A percentile compares a stretch with the other conserved stretches of the same genome.
Evolutionary conservation across 2,888 invertebrate species (phyloP).

Genomic region (Cyclophora albipunctata): DNA sequence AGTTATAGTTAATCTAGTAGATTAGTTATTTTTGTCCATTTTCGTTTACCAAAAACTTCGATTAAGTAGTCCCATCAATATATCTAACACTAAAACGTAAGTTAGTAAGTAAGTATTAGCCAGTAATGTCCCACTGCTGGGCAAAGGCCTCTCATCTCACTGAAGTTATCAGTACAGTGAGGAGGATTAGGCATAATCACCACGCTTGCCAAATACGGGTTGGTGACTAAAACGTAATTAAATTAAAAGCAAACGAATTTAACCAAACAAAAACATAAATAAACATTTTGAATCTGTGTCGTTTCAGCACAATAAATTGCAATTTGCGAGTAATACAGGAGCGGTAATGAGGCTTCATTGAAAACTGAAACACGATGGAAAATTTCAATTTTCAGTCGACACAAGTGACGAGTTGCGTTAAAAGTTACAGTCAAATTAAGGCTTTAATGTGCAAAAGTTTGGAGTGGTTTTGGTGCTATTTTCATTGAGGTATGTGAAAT

Average conservation of each 20-base stretch:
- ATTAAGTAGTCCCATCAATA: not conserved
- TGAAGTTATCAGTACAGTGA: no score
- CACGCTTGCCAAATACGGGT: no score
- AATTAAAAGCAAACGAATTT: not conserved
- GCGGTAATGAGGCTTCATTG: slow-evolving; percentile 11
- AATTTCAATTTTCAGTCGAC: slow-evolving; percentile 5
- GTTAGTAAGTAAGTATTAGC: not conserved
- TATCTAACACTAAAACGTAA: not conserved
- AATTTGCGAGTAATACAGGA: slow-evolving; percentile 8
- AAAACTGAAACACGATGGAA: slow-evolving; percentile 5
- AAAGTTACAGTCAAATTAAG: no score
- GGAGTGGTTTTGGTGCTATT: no score
- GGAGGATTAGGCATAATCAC: no score
- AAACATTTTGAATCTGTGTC: slow-evolving; percentile 22
- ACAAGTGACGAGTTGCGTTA: slow-evolving; percentile 3
- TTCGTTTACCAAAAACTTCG: not conserved
- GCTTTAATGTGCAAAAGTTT: no score
- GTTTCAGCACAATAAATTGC: slow-evolving; percentile 11
- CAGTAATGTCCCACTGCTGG: no score
- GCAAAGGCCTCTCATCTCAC: no score
- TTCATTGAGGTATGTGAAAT: no score
- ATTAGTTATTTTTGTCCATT: not conserved
- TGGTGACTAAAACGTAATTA: not conserved
- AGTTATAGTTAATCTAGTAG: not conserved
- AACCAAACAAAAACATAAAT: slow-evolving; percentile 6